A percentile compares a stretch with the other conserved stretches of the same genome.
Evolutionary conservation across 2,113 vertebrate species (phyloP).

Genomic region (Aphyosemion australe): DNA sequence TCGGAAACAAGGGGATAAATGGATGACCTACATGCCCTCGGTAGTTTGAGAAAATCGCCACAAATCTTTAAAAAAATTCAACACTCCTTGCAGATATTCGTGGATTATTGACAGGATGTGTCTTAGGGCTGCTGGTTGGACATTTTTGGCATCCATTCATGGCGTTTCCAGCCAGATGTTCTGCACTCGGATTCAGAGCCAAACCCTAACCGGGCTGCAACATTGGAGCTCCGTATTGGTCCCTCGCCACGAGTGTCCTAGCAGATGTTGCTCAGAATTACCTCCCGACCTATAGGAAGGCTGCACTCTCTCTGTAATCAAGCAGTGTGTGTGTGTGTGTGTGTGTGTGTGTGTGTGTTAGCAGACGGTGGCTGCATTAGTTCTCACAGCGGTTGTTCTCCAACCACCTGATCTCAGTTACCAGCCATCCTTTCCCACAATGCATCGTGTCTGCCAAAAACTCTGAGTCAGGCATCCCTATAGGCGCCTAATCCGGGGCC

Average conservation of each 20-base stretch:
- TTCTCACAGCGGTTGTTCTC: constrained; percentile 56
- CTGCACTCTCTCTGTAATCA: constrained; percentile 57
- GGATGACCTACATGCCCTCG: not conserved
- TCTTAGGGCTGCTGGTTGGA: constrained; percentile 31
- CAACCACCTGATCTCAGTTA: constrained; percentile 54
- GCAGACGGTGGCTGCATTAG: constrained; percentile 28
- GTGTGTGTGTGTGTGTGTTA: constrained; percentile 3
- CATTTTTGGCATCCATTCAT: constrained; percentile 15
- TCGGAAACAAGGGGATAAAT: too few relatives aligned
- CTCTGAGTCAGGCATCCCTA: constrained; percentile 52
- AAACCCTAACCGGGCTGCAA: constrained; percentile 15
- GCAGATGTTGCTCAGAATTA: constrained; percentile 69
- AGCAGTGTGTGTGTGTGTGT: constrained; percentile 27
- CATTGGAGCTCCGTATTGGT: constrained; percentile 21
- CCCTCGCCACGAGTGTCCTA: constrained; percentile 52
- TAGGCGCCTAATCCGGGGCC: constrained; percentile 20
- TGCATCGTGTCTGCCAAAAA: constrained; percentile 35
- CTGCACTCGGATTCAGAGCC: constrained; percentile 30
- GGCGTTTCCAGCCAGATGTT: constrained; percentile 46
- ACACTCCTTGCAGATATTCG: constrained; percentile 14
- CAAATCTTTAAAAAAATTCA: constrained; percentile 7
- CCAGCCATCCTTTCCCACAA: constrained; percentile 40
- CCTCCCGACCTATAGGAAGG: constrained; percentile 47
- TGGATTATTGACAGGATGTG: not conserved
- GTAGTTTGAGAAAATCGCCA: not conserved